phyloP scores from a whole-genome alignment of 2,888 invertebrate species.

The Lissonota sp. region DNA sequence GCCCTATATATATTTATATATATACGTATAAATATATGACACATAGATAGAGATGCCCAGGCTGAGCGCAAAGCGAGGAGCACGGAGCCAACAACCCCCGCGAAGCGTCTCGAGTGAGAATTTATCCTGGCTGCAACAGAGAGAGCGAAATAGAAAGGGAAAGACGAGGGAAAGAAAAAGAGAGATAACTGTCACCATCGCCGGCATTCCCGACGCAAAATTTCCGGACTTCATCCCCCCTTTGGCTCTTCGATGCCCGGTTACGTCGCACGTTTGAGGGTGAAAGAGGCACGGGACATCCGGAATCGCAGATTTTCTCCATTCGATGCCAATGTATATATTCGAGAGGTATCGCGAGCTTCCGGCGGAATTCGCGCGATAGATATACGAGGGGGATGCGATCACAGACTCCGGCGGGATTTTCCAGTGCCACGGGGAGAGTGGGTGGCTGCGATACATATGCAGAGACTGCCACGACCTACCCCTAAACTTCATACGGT shows the following conservation, averaged over 20 bases:
- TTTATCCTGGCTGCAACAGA: conserved; percentile 39
- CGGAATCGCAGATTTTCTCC: conserved; percentile 40
- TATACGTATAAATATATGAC: background rate
- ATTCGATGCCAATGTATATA: conserved; percentile 11
- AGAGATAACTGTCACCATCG: conserved; percentile 33
- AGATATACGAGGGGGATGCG: background rate
- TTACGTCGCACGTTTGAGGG: background rate
- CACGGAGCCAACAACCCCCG: conserved; percentile 41
- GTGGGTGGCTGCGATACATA: no score
- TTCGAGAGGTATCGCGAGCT: conserved; percentile 12
- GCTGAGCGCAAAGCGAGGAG: conserved; percentile 32
- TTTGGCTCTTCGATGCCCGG: background rate
- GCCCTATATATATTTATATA: conserved; percentile 13
- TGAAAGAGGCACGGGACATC: conserved; percentile 7
- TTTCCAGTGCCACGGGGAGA: background rate
- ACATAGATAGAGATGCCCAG: conserved; percentile 30
- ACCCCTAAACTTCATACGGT: conserved; percentile 25
- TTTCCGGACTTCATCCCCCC: conserved; percentile 40
- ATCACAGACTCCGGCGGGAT: background rate
- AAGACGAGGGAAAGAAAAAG: conserved; percentile 51
- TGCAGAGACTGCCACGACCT: conserved; percentile 45
- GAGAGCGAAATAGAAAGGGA: no score
- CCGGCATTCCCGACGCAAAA: conserved; percentile 31
- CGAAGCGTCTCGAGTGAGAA: conserved; percentile 43
- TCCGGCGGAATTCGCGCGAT: conserved; percentile 18